phyloP scores from a whole-genome alignment of 2,797 vertebrate genomes.

The Rhincodon typus region DNA sequence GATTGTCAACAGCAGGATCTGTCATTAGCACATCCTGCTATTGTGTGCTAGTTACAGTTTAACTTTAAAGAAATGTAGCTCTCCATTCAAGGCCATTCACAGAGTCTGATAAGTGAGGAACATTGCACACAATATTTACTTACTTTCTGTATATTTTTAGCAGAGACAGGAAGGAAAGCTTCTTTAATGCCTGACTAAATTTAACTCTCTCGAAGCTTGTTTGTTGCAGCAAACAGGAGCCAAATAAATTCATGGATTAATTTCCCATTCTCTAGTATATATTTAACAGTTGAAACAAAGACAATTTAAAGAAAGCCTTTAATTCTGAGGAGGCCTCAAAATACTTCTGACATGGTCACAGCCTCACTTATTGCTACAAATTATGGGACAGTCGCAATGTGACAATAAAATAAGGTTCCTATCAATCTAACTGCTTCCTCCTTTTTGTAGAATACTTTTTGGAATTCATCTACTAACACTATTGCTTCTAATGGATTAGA shows the following conservation, averaged over 20 bases:
- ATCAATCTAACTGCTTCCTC: not conserved
- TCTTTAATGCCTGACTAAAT: conserved; percentile 24
- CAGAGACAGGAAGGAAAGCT: conserved; percentile 1
- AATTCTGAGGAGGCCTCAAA: not conserved
- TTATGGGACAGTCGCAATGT: not conserved
- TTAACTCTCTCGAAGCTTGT: not conserved
- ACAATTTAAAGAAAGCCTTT: not conserved
- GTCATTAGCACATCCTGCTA: not conserved
- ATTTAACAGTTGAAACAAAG: not conserved
- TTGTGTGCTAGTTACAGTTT: not conserved
- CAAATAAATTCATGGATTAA: not conserved
- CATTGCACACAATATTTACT: not conserved
- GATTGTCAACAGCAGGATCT: conserved; percentile 8
- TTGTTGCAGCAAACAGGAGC: not conserved
- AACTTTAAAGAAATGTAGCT: not conserved
- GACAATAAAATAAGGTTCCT: not conserved
- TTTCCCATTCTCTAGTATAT: not conserved
- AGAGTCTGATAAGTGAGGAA: conserved; percentile 22
- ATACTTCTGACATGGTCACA: not conserved
- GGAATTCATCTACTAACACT: not conserved
- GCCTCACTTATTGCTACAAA: not conserved
- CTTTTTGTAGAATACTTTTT: not conserved
- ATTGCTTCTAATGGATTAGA: not conserved
- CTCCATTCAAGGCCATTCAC: conserved; percentile 24
- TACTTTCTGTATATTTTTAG: conserved; percentile 5